Evolutionary conservation across 2,113 vertebrate species (phyloP).

Genomic region (Muscicapa adusta): DNA sequence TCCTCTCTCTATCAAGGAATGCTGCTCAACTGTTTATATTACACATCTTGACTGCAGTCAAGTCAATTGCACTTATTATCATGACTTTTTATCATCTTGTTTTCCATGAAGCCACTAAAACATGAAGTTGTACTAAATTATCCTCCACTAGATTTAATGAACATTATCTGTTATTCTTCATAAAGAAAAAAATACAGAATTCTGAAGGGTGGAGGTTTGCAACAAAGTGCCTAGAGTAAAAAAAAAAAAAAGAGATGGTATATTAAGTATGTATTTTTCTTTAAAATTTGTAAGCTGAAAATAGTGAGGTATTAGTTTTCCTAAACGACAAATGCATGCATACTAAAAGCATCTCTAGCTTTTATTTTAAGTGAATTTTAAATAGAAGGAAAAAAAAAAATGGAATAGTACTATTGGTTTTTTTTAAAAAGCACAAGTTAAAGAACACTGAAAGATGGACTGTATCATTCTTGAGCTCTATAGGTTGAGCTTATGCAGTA

Average conservation of each 20-base stretch:
- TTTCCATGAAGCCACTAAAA: background rate
- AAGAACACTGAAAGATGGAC: background rate
- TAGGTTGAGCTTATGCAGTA: background rate
- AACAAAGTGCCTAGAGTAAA: background rate
- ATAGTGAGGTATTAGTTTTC: background rate
- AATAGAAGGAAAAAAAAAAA: background rate
- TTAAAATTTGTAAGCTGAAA: background rate
- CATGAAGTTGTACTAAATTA: background rate
- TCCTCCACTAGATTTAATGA: background rate
- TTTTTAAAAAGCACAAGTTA: background rate
- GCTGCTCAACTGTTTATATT: background rate
- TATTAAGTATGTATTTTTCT: background rate
- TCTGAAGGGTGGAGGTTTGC: rapidly evolving
- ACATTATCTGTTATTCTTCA: background rate
- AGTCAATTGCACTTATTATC: background rate
- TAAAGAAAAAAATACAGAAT: background rate
- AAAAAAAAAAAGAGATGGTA: background rate
- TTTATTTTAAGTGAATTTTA: background rate
- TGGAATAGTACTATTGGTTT: background rate
- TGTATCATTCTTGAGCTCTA: background rate
- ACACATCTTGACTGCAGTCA: background rate
- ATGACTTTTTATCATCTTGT: background rate
- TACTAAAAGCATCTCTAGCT: background rate
- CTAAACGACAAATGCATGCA: background rate
- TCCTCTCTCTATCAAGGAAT: background rate